Conservation (phyloP, 2,113 vertebrate species). For the Nestor notabilis region DNA sequence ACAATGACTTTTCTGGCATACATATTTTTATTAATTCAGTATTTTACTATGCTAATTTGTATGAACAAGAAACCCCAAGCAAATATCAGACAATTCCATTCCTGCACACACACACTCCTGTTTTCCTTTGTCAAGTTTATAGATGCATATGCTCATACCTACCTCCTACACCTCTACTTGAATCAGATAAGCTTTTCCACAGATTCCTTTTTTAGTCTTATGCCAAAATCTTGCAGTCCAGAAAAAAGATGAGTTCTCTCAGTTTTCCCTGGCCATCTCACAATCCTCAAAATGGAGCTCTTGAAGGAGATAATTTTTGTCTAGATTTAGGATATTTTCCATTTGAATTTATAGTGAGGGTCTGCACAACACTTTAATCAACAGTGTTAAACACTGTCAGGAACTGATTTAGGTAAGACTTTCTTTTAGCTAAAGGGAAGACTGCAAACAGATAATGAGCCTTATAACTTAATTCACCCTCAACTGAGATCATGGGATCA, state of each 20-base stretch:
- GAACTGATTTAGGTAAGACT: not conserved
- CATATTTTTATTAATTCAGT: conserved; percentile 15
- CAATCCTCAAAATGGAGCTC: not conserved
- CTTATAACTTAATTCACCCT: not conserved
- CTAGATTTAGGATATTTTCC: not conserved
- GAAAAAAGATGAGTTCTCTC: not conserved
- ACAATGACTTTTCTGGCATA: not conserved
- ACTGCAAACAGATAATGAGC: not conserved
- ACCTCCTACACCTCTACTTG: not conserved
- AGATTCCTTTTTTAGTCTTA: not conserved
- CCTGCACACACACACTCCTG: not conserved
- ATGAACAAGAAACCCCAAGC: not conserved
- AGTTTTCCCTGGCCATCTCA: not conserved
- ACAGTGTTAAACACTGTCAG: not conserved
- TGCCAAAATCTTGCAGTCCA: not conserved
- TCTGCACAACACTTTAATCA: not conserved
- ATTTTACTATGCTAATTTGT: conserved; percentile 38
- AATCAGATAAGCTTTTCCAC: conserved; percentile 19
- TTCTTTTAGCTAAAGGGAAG: not conserved
- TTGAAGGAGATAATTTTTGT: not conserved
- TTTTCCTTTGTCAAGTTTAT: not conserved
- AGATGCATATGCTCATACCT: not conserved
- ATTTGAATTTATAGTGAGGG: not conserved
- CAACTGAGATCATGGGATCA: not conserved
- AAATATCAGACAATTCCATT: conserved; percentile 27